phyloP scores from a whole-genome alignment of 2,888 invertebrate species.

The Pegoplata infirma region DNA sequence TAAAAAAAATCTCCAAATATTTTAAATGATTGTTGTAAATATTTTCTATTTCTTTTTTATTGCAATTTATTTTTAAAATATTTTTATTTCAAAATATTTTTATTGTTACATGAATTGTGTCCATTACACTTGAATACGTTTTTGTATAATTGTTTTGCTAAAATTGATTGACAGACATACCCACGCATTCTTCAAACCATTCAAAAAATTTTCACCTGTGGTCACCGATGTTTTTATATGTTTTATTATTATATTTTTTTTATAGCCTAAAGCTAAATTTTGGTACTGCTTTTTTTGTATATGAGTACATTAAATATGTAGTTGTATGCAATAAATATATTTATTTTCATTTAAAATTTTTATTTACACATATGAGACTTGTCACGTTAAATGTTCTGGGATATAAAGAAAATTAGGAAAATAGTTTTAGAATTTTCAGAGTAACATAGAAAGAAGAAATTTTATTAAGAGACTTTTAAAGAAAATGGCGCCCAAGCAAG shows the following conservation, averaged over 20 bases:
- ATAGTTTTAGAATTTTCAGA: too few species aligned
- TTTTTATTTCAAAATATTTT: background rate
- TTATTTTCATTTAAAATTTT: constrained; percentile 17
- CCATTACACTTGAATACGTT: background rate
- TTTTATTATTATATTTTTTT: constrained; percentile 34
- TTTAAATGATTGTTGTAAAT: constrained; percentile 46
- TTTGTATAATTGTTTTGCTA: background rate
- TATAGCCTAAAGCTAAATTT: constrained; percentile 44
- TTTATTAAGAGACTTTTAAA: too few species aligned
- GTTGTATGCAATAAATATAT: background rate
- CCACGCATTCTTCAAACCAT: constrained; percentile 4
- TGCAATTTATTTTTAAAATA: background rate
- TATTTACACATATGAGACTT: constrained; percentile 34
- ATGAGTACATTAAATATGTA: constrained; percentile 35
- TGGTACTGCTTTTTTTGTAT: constrained; percentile 28
- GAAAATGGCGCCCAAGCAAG: too few species aligned
- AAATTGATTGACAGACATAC: background rate
- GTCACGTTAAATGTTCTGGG: too few species aligned
- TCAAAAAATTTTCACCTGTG: constrained; percentile 52
- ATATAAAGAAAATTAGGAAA: too few species aligned
- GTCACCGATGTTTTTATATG: too few species aligned
- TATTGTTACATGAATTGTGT: background rate
- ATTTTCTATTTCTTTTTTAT: constrained; percentile 5
- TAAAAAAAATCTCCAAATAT: constrained; percentile 39
- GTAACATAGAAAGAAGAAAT: too few species aligned